Base-by-base conservation (phyloP, 2,888 invertebrate genomes). In the Dryobota labecula region DNA sequence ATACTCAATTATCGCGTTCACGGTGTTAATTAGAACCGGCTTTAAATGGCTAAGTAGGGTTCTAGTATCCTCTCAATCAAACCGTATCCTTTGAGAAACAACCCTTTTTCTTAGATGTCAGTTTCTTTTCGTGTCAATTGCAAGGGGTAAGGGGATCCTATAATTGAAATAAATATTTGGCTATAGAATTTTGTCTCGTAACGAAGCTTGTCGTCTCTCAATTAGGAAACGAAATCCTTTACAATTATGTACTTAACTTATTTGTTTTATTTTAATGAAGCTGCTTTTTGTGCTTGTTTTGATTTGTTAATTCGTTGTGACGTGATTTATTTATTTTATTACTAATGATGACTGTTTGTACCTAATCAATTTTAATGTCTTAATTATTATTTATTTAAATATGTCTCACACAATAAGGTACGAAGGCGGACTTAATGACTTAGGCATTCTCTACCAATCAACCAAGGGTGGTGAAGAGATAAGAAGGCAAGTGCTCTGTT, bases 131-230 rank as follows among this genome's bases (percentile, higher is more conserved):
- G 89, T 92, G 94, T 94, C 94, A 94, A 92, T 92, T 89, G 91
- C 94, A 94, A n/a, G 79, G 63, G 83, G 78, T 56, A 61, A 77
- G 80, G 84, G 86, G 77, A 70, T 63, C 73, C 72, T 65, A 36
- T 94, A 94, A 94, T 94, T 94, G 94, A 93, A 93, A 94, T 94
- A 94, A 95, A 95, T 95, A 95, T 95, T 94, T 93, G 92, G 88
- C 88, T 86, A 83, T 91, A 89, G 86, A 92, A 93, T 94, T 94
- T 91, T 92, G 91, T 91, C 91, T 91, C 77, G 84, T 86, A 88
- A 87, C 88, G 90, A 90, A 89, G 73, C 78, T 82, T 83, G 81
- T 76, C 86, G 80, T 70, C 78, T 84, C 78, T 76, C 87, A 90
- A 89, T 90, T 88, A 90, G 45, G 80, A 75, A 73, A 77, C 71